Percentiles rank a stretch among this genome's conserved stretches.
These are phyloP conservation scores for Podiceps cristatus DNA, from an alignment of 2,113 vertebrate species.

Conservation along the genomic window DNA sequence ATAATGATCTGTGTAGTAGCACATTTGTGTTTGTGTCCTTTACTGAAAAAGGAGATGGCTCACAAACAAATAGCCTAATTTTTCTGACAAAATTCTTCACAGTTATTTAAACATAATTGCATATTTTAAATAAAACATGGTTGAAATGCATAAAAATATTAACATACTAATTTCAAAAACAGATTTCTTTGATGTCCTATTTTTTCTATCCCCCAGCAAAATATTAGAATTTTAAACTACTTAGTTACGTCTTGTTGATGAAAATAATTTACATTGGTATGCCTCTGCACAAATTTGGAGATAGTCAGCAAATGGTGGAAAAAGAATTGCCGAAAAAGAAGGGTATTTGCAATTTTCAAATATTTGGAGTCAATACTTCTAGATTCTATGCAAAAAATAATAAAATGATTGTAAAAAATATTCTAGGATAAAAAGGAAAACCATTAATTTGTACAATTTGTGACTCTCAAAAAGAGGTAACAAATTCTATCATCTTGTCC, in stretches of 20 bases:
- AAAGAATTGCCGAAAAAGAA: background rate
- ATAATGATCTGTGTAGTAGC: background rate
- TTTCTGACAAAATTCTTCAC: background rate
- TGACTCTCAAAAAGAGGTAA: background rate
- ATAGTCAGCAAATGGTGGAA: background rate
- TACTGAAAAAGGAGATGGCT: background rate
- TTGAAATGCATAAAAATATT: background rate
- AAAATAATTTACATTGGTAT: background rate
- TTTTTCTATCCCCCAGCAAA: background rate
- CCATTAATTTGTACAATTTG: background rate
- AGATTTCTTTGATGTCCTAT: constrained; percentile 10
- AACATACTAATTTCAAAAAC: background rate
- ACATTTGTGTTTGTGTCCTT: background rate
- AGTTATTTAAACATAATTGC: background rate
- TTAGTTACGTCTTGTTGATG: background rate
- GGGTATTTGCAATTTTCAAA: background rate
- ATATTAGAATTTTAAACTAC: background rate
- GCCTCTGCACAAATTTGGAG: background rate
- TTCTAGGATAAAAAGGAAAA: background rate
- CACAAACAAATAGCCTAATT: background rate
- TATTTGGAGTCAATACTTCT: background rate
- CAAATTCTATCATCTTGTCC: background rate
- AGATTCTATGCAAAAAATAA: background rate
- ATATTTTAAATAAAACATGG: background rate
- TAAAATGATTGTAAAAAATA: background rate